These are phyloP conservation scores for Mormyrops attenuatus DNA, from an alignment of 2,797 vertebrate genomes.

Conservation along the genomic window DNA sequence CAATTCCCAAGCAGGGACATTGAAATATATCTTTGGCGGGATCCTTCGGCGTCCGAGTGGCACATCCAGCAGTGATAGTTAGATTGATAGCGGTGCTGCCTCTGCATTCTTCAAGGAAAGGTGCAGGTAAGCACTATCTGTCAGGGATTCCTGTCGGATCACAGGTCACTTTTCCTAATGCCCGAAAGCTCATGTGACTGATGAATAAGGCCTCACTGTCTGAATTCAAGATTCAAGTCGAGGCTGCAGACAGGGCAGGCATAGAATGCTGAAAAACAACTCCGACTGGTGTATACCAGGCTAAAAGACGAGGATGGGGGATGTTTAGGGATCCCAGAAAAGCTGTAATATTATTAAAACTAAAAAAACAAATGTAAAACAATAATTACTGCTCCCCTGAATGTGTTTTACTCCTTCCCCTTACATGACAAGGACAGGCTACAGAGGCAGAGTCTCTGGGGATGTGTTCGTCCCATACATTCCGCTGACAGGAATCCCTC, in stretches of 20 bases:
- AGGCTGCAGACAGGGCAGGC: slow-evolving; percentile 24
- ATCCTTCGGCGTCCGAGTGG: slow-evolving; percentile 17
- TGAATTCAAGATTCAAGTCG: slow-evolving; percentile 35
- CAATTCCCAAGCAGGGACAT: slow-evolving; percentile 16
- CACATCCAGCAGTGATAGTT: slow-evolving; percentile 18
- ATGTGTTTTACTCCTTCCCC: slow-evolving; percentile 40
- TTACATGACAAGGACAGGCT: slow-evolving; percentile 34
- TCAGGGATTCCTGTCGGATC: slow-evolving; percentile 38
- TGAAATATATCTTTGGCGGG: slow-evolving; percentile 21
- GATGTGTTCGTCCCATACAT: not conserved
- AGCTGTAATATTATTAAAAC: not conserved
- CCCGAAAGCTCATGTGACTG: slow-evolving; percentile 42
- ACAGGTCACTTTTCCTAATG: slow-evolving; percentile 43
- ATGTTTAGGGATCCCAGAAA: not conserved
- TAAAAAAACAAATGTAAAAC: not conserved
- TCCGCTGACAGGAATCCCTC: not conserved
- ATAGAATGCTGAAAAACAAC: slow-evolving; percentile 32
- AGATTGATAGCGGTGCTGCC: slow-evolving; percentile 24
- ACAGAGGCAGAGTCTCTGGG: not conserved
- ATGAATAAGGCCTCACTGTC: slow-evolving; percentile 41
- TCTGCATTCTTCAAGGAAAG: slow-evolving; percentile 35
- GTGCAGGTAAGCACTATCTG: slow-evolving; percentile 46
- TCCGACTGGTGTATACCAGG: not conserved
- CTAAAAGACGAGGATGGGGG: not conserved
- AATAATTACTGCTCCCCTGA: slow-evolving; percentile 32